Conservation (phyloP, 30 jellyfish, hydroid and myxozoan genomes). For the Kudoa iwatai region DNA sequence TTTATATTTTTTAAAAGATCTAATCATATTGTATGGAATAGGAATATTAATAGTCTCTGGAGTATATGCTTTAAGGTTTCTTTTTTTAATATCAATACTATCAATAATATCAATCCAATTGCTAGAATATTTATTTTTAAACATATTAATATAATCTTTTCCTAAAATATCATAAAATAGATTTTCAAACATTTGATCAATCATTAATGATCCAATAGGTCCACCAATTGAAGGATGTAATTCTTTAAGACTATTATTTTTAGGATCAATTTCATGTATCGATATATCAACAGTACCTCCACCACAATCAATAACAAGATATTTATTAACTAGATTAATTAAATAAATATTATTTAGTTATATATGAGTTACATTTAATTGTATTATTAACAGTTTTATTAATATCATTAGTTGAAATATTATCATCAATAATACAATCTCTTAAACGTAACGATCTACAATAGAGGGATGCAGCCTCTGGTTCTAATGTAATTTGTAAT, state of each 20-base stretch:
- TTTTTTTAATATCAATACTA: conserved; percentile 53
- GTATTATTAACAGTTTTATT: conserved; percentile 4
- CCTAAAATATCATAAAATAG: conserved; percentile 34
- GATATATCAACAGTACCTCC: conserved; percentile 92
- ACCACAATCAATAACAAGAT: conserved; percentile 78
- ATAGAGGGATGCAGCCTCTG: conserved; percentile 84
- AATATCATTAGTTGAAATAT: conserved; percentile 40
- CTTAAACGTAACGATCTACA: conserved; percentile 64
- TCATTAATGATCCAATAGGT: conserved; percentile 65
- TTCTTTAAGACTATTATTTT: conserved; percentile 33
- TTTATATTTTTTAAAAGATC: conserved; percentile 31
- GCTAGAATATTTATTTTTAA: conserved; percentile 56
- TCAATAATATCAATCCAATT: conserved; percentile 66
- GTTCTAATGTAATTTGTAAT: conserved; percentile 53
- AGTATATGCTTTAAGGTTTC: conserved; percentile 64
- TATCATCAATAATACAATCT: conserved; percentile 64
- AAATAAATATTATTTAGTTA: no score
- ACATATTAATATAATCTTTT: conserved; percentile 32
- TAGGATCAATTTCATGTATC: conserved; percentile 58
- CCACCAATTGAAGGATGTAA: conserved; percentile 78
- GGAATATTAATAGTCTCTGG: conserved; percentile 34
- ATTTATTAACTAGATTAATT: conserved; percentile 30
- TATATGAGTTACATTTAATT: no score
- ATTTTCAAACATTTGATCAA: conserved; percentile 40
- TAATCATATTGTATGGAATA: conserved; percentile 44